Conservation (phyloP, 2,113 vertebrate species). For the Strigops habroptila region DNA sequence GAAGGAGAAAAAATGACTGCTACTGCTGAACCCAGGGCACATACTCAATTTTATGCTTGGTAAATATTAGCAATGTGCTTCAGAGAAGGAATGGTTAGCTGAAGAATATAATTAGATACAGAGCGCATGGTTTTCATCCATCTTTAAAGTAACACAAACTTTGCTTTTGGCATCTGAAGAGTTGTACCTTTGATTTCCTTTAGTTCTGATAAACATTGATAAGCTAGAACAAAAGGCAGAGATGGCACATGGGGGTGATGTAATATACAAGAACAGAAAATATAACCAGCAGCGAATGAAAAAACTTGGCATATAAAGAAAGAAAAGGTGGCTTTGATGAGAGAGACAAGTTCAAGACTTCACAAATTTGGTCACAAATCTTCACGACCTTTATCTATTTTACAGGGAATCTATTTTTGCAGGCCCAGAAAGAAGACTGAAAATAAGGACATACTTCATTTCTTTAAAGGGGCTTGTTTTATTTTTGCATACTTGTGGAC, state of each 20-base stretch:
- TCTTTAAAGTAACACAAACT: slow-evolving; percentile 62
- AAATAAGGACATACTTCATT: slow-evolving; percentile 74
- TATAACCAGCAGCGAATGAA: slow-evolving; percentile 70
- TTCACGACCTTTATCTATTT: slow-evolving; percentile 73
- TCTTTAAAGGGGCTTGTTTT: slow-evolving; percentile 66
- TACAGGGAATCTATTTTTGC: slow-evolving; percentile 68
- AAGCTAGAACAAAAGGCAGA: slow-evolving; percentile 78
- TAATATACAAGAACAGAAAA: slow-evolving; percentile 71
- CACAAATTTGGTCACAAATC: slow-evolving; percentile 77
- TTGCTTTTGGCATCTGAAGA: slow-evolving; percentile 66
- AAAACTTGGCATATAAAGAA: slow-evolving; percentile 80
- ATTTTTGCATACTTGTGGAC: slow-evolving; percentile 59
- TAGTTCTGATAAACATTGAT: slow-evolving; percentile 78
- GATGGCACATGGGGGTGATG: slow-evolving; percentile 72
- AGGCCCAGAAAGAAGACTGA: slow-evolving; percentile 65
- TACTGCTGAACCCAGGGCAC: too few relatives aligned
- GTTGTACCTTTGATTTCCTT: slow-evolving; percentile 72
- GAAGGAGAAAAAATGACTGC: too few relatives aligned
- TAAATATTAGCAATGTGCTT: slow-evolving; percentile 7
- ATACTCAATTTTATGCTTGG: background rate
- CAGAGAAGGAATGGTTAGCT: slow-evolving; percentile 18
- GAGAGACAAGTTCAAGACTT: slow-evolving; percentile 78
- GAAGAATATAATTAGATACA: slow-evolving; percentile 61
- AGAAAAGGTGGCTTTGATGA: slow-evolving; percentile 84
- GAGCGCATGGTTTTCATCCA: slow-evolving; percentile 48